phyloP scores from a whole-genome alignment of 92 coral and sea anemone genomes.

The Paragorgia papillata region DNA sequence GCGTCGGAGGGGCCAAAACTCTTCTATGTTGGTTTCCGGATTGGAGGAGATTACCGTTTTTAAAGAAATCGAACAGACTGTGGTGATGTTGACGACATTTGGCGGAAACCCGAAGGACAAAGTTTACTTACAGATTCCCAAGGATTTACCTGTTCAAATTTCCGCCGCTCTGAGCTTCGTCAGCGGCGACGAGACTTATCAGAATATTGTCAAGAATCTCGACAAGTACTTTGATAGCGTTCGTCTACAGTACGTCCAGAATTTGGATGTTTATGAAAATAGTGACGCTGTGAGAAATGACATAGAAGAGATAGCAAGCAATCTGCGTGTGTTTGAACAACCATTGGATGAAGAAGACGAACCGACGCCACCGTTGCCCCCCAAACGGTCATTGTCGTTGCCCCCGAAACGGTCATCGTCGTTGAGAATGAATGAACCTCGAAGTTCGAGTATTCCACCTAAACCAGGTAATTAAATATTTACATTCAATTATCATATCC shows the following conservation, averaged over 20 bases:
- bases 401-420: no score
- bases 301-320: neutral
- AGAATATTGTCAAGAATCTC: conserved; percentile 20
- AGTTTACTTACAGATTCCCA: conserved; percentile 52
- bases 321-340: neutral
- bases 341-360: neutral
- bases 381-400: no score
- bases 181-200: conserved; percentile 79
- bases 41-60: neutral
- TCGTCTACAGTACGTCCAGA: neutral
- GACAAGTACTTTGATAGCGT: neutral
- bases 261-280: conserved; percentile 5
- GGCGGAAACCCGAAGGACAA: conserved; percentile 1
- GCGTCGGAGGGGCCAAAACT: neutral
- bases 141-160: conserved; percentile 73
- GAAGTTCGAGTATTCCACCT: no score
- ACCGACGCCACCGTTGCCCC: no score
- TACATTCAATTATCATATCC: no score
- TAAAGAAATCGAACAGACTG: neutral
- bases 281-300: neutral
- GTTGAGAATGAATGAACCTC: no score
- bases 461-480: no score
- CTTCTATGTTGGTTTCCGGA: neutral
- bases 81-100: neutral
- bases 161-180: conserved; percentile 84